These are phyloP conservation scores for Pandemis cinnamomeana DNA, from an alignment of 2,888 invertebrate species.

Conservation along the genomic window DNA sequence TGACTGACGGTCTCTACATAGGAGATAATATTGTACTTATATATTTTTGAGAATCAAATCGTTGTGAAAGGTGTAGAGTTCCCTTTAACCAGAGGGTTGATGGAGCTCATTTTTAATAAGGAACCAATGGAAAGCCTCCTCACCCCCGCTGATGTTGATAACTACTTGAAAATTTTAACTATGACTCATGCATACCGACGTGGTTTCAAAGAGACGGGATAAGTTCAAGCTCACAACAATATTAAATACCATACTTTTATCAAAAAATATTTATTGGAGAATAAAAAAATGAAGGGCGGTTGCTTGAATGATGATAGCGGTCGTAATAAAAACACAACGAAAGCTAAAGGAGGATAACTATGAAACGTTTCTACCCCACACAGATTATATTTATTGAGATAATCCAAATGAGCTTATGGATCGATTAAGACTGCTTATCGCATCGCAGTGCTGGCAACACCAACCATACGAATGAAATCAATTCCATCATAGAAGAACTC, in stretches of 20 bases:
- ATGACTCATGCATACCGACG: conserved; percentile 14
- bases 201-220: not conserved
- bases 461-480: conserved; percentile 13
- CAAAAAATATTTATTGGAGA: not conserved
- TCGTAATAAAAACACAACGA: no score
- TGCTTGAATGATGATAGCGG: no score
- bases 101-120: conserved; percentile 20
- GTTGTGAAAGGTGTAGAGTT: not conserved
- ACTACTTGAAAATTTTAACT: conserved; percentile 10
- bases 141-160: not conserved
- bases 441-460: conserved; percentile 9
- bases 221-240: conserved; percentile 2
- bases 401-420: conserved; percentile 11
- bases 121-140: not conserved
- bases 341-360: not conserved
- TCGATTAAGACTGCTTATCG: conserved; percentile 2
- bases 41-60: not conserved
- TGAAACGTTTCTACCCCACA: conserved; percentile 20
- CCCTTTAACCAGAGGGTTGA: not conserved
- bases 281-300: conserved; percentile 13
- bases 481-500: conserved; percentile 8
- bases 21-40: conserved; percentile 4
- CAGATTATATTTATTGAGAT: conserved; percentile 41
- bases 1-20: not conserved
- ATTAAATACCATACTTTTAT: conserved; percentile 10